phyloP scores from a whole-genome alignment of 2,113 vertebrate species.

The Smithornis capensis region DNA sequence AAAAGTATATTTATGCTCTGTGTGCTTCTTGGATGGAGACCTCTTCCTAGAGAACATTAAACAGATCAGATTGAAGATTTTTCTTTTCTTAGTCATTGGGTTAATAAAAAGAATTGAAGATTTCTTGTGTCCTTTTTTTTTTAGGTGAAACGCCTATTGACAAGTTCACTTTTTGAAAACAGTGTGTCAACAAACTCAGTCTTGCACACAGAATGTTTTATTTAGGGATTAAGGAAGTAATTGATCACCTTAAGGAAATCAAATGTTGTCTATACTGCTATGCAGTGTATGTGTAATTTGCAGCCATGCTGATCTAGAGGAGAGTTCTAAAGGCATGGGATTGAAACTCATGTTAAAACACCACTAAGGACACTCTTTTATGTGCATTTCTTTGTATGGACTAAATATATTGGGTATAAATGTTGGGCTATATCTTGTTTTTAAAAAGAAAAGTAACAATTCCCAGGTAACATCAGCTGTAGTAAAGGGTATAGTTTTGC shows the following conservation, averaged over 20 bases:
- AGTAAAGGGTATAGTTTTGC: not conserved
- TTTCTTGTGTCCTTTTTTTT: not conserved
- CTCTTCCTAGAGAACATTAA: not conserved
- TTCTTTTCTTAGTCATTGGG: not conserved
- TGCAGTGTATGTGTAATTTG: not conserved
- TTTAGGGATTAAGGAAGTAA: not conserved
- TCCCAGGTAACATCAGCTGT: not conserved
- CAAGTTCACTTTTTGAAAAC: not conserved
- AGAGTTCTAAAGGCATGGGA: not conserved
- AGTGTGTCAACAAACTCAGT: not conserved
- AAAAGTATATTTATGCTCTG: not conserved
- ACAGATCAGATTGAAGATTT: not conserved
- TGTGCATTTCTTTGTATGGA: not conserved
- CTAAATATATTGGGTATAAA: not conserved
- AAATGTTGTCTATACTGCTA: not conserved
- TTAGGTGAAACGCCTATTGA: not conserved
- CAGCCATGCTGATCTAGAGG: not conserved
- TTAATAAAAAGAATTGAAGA: not conserved
- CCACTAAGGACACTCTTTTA: not conserved
- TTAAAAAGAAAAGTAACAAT: not conserved
- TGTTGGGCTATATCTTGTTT: not conserved
- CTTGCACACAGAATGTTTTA: not conserved
- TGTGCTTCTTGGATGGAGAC: not conserved
- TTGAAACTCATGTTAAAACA: not conserved
- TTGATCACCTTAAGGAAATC: not conserved